phyloP scores from a whole-genome alignment of 2,888 invertebrate genomes.

The Proisotoma minuta region DNA sequence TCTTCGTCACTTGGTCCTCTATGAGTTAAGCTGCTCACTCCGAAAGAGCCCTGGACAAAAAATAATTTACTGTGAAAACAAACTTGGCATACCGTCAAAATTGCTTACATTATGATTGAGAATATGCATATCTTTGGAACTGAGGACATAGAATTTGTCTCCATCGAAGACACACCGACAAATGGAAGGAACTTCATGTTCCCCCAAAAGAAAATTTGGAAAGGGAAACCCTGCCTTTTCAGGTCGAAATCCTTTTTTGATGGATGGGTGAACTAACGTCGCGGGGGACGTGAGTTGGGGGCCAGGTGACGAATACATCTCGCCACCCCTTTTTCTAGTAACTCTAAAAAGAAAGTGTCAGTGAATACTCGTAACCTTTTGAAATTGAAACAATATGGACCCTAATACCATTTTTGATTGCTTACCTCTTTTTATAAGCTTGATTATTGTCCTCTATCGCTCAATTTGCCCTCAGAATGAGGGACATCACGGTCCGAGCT shows the following conservation, averaged over 20 bases:
- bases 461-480: no score
- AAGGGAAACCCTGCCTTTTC: conserved; percentile 30
- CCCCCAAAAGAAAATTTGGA: conserved; percentile 38
- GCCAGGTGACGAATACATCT: no score
- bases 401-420: no score
- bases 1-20: conserved; percentile 24
- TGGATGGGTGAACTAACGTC: not conserved
- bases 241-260: not conserved
- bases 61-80: not conserved
- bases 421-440: no score
- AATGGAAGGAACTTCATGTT: conserved; percentile 36
- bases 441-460: no score
- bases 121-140: conserved; percentile 38
- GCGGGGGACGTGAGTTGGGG: not conserved
- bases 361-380: no score
- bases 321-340: no score
- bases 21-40: conserved; percentile 32
- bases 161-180: conserved; percentile 42
- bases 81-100: not conserved
- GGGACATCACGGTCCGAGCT: no score
- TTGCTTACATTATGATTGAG: conserved; percentile 41
- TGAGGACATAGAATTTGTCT: conserved; percentile 36
- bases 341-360: no score
- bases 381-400: no score
- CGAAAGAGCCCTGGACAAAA: conserved; percentile 33